Evolutionary conservation across 2,888 invertebrate genomes (phyloP).

Genomic region (Leptopilina syphax): DNA sequence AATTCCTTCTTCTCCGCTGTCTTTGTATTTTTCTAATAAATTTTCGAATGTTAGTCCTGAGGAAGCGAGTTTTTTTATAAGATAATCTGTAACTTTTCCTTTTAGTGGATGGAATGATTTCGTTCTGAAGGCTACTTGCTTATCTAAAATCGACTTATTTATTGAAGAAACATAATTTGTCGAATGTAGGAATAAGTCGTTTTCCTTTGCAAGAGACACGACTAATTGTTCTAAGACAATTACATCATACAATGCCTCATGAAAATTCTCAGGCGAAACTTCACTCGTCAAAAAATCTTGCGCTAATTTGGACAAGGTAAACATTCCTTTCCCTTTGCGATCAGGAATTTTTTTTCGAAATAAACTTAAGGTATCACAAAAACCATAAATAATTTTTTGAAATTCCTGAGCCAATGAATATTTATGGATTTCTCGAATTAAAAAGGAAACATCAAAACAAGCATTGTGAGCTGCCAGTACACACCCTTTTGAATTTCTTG

Average conservation of each 20-base stretch:
- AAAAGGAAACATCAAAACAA: slow-evolving; percentile 43
- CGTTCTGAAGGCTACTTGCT: neutral
- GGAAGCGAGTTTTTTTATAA: slow-evolving; percentile 24
- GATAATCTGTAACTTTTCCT: neutral
- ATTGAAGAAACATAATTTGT: neutral
- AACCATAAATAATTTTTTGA: slow-evolving; percentile 41
- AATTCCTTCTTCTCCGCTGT: slow-evolving; percentile 1
- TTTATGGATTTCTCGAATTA: slow-evolving; percentile 40
- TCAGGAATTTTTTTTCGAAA: slow-evolving; percentile 41
- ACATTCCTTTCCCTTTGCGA: slow-evolving; percentile 45
- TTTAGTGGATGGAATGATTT: slow-evolving; percentile 14
- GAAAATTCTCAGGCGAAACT: neutral
- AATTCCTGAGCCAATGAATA: slow-evolving; percentile 42
- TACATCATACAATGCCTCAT: slow-evolving; percentile 22
- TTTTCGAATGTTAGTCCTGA: slow-evolving; percentile 10
- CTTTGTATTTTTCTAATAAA: slow-evolving; percentile 2
- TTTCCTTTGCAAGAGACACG: neutral
- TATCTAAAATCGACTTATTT: neutral
- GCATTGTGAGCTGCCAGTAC: slow-evolving; percentile 38
- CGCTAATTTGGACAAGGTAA: slow-evolving; percentile 44
- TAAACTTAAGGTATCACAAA: slow-evolving; percentile 42
- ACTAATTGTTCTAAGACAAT: neutral
- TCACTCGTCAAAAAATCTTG: slow-evolving; percentile 38
- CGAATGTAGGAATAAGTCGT: neutral
- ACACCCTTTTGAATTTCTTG: slow-evolving; percentile 11